Evolutionary conservation across 1,140 invertebrate genomes (phyloP).

Genomic region (Rhagoletis pomonella): DNA sequence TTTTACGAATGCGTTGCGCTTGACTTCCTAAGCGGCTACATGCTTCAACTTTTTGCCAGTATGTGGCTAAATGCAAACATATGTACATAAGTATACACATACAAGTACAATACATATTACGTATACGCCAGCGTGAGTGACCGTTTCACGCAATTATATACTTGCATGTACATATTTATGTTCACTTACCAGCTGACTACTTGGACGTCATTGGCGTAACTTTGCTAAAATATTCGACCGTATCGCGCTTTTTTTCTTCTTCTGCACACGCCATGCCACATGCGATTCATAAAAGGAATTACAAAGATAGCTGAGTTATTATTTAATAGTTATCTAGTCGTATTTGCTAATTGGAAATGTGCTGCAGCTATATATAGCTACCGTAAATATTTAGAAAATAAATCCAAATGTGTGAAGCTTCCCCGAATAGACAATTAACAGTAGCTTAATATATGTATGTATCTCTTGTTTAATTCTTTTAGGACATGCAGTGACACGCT

Average conservation of each 20-base stretch:
- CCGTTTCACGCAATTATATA: slow-evolving; percentile 10
- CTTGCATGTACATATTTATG: not conserved
- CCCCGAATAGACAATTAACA: not conserved
- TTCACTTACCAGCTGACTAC: too few species aligned
- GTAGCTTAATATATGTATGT: not conserved
- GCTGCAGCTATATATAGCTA: not conserved
- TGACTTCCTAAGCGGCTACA: slow-evolving; percentile 1
- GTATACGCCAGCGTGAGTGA: slow-evolving; percentile 46
- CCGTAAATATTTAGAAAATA: not conserved
- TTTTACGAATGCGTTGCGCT: slow-evolving; percentile 19
- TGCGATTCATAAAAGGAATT: not conserved
- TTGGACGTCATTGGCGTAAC: not conserved
- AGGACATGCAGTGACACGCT: not conserved
- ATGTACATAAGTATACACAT: too few species aligned
- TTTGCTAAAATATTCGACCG: not conserved
- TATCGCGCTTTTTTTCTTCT: not conserved
- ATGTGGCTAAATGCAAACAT: not conserved
- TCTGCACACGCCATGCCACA: not conserved
- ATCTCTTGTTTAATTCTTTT: too few species aligned
- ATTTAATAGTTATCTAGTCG: not conserved
- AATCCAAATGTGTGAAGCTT: not conserved
- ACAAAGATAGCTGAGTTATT: not conserved
- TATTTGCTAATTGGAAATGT: slow-evolving; percentile 7
- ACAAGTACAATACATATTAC: not conserved
- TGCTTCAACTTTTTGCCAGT: not conserved